Base-by-base conservation (phyloP, 2,113 vertebrate genomes). In the Aphelocoma coerulescens region DNA sequence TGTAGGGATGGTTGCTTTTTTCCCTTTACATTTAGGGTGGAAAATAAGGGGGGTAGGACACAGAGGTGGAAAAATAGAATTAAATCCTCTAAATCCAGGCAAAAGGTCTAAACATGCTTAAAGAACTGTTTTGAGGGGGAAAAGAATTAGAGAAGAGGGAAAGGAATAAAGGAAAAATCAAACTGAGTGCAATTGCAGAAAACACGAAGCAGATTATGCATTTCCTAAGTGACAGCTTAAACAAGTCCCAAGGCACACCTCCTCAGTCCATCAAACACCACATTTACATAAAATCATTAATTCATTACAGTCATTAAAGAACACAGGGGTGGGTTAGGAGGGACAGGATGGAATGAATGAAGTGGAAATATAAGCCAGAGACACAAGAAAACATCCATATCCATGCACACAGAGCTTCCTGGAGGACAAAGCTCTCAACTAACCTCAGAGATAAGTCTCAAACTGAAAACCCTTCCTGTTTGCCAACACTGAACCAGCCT, bases 221-320 rank as follows among this genome's bases (percentile, higher is more conserved):
- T 94, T 93, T 96, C 91, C 84, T 94, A 80, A 80, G 76, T 93
- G 44, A 88, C 67, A 93, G 93, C 94, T 96, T 85, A 89, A 97
- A 85, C 87, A 93, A 93, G 85, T 95, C 81, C 91, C 79, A 80
- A 81, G 83, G 79, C 95, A 39, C 85, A 84, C 79, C 93, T 82
- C 87, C 49, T 37, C 54, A 81, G 83, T 91, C 94, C 89, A 95
- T 88, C 80, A 88, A 95, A 75, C 49, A 76, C 65, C 92, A 68
- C 39, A 80, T 96, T 98, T 97, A 85, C 93, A 97, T 96, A 96
- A 97, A 97, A 96, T 95, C 84, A 96, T 97, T 95, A 96, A 76
- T 92, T 96, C 95, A 96, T 88, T 97, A 95, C 72, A 95, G 49
- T 12, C 91, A 32, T 41, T 71, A 88, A 89, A 95, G 89, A 88